Evolutionary conservation across 2,888 invertebrate species (phyloP).

Genomic region (Periphyllus acericola): DNA sequence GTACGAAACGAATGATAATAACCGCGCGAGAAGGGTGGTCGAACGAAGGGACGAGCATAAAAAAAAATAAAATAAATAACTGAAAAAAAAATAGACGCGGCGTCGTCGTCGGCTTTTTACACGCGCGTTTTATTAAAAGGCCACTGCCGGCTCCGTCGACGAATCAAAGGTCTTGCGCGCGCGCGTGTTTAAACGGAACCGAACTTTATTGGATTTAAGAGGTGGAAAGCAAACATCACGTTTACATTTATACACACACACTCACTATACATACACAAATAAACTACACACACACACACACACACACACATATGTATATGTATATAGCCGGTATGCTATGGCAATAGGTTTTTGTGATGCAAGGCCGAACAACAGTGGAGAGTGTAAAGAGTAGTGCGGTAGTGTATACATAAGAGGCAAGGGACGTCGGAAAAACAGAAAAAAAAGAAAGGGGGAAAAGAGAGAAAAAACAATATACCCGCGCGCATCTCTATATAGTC

Average conservation of each 20-base stretch:
- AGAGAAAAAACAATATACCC: conserved; percentile 51
- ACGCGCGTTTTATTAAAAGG: conserved; percentile 37
- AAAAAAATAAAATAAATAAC: not conserved
- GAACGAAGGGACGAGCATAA: too few relatives aligned
- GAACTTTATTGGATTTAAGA: conserved; percentile 60
- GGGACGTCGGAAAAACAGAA: conserved; percentile 25
- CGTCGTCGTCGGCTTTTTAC: conserved; percentile 22
- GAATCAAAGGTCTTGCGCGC: conserved; percentile 48
- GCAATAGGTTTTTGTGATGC: conserved; percentile 40
- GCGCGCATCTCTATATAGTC: not conserved
- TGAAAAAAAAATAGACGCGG: not conserved
- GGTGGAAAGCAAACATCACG: conserved; percentile 57
- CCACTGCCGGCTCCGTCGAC: conserved; percentile 9
- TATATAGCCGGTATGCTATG: not conserved
- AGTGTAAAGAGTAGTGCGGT: conserved; percentile 10
- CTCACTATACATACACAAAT: not conserved
- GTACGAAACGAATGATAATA: conserved; percentile 4
- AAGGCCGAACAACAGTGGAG: conserved; percentile 36
- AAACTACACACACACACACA: not conserved
- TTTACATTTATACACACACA: conserved; percentile 23
- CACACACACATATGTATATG: not conserved
- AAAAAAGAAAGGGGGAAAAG: conserved; percentile 11
- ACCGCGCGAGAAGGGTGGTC: not conserved
- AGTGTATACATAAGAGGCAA: conserved; percentile 25
- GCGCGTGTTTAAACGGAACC: conserved; percentile 55